Base-by-base conservation (phyloP, 2,113 vertebrate species). In the Okapia johnstoni region DNA sequence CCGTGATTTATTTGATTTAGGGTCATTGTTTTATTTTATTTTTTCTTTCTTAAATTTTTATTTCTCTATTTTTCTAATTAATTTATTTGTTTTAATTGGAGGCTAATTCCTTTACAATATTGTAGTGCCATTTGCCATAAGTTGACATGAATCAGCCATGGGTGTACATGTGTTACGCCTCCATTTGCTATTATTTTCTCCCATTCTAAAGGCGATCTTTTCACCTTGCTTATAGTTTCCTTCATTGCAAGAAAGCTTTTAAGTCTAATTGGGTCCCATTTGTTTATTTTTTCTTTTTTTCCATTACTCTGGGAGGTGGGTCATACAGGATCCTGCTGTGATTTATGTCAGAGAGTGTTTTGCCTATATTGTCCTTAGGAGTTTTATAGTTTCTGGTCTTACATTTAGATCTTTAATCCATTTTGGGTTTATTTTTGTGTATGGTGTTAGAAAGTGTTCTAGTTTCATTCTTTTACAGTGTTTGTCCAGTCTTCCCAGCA, bases 161-260 rank as follows among this genome's bases (percentile, higher is more conserved):
- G 63, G 8, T 66, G 33, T 66, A 36, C 63, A 66, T 66, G 33
- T 66, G 33, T 36, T 66, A 36, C 33, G 33, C 8, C 17, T 70
- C 21, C 17, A 0, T 70, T 70, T 36, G 17, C 17, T 21, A 21
- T 70, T 70, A 70, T 70, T 70, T 36, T 70, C 9, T 70, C 17
- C 63, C n/a, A 70, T 70, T 36, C 63, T 36, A 1, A 36, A 70
- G 63, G n/a, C 63, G 21, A 4, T 11, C 63, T 66, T 70, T 70
- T 70, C 63, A 36, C 19, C 9, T 36, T 21, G n/a, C 9, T 21
- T 70, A 70, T 70, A 21, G 63, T 36, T 36, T 70, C n/a, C 63
- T 70, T 70, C 17, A 0, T 70, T 70, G 19, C 21, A 4, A 4
- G 10, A 70, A 36, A 36, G n/a, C 8, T 70, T 36, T 36, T 21